phyloP scores from a whole-genome alignment of 2,113 vertebrate genomes.

The Zosterops hypoxanthus region DNA sequence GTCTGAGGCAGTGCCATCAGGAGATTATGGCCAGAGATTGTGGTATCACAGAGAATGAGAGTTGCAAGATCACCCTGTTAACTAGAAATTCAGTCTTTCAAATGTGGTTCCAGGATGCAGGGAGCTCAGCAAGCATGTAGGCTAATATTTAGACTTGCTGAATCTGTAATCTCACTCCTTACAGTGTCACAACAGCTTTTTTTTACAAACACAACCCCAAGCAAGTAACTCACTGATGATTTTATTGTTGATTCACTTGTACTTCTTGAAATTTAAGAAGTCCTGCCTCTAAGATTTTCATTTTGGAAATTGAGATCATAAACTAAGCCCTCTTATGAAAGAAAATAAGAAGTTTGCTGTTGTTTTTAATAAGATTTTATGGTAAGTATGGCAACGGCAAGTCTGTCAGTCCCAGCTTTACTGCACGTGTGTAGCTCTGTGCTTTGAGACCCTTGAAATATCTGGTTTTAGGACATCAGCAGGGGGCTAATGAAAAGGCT shows the following conservation, averaged over 20 bases:
- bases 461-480: conserved; percentile 93
- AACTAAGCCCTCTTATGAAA: conserved; percentile 67
- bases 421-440: conserved; percentile 73
- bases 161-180: conserved; percentile 17
- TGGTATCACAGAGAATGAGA: not conserved
- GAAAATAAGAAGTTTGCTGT: conserved; percentile 53
- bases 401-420: conserved; percentile 72
- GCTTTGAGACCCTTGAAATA: conserved; percentile 83
- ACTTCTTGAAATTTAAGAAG: conserved; percentile 30
- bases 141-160: conserved; percentile 34
- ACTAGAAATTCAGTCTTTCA: conserved; percentile 24
- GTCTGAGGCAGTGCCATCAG: not conserved
- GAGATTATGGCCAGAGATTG: not conserved
- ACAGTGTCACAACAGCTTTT: not conserved
- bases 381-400: conserved; percentile 64
- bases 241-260: conserved; percentile 23
- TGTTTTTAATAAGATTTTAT: conserved; percentile 73
- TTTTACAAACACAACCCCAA: not conserved
- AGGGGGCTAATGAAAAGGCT: conserved; percentile 96
- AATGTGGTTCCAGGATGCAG: not conserved
- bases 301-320: conserved; percentile 68
- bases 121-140: conserved; percentile 26
- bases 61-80: conserved; percentile 1
- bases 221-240: not conserved
- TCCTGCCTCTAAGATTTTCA: conserved; percentile 22